A percentile compares a stretch with the other conserved stretches of the same genome.
Evolutionary conservation across 2,888 invertebrate genomes (phyloP).

Genomic region (Celastrina argiolus): DNA sequence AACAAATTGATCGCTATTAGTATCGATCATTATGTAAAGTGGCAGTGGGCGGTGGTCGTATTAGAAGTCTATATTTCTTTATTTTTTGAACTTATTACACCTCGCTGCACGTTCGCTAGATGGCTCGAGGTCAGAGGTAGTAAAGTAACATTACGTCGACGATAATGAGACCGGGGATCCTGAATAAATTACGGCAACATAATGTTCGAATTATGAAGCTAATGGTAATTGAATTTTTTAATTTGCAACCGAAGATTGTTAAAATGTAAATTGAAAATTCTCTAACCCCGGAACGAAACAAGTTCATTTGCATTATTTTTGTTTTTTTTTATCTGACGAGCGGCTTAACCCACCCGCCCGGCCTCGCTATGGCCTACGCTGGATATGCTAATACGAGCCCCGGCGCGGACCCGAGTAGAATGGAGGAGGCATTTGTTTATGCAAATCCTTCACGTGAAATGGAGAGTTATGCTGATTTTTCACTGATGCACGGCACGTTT

Average conservation of each 20-base stretch:
- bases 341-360: slow-evolving; percentile 35
- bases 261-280: slow-evolving; percentile 22
- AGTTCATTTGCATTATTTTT: slow-evolving; percentile 23
- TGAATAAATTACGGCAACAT: slow-evolving; percentile 5
- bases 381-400: slow-evolving; percentile 39
- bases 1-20: slow-evolving; percentile 5
- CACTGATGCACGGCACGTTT: slow-evolving; percentile 38
- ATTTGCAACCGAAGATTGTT: slow-evolving; percentile 17
- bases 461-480: slow-evolving; percentile 47
- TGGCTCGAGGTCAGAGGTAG: background rate
- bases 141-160: slow-evolving; percentile 4
- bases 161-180: background rate
- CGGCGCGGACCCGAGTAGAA: slow-evolving; percentile 36
- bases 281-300: slow-evolving; percentile 21
- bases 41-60: slow-evolving; percentile 2
- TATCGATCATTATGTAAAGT: slow-evolving; percentile 11
- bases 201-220: slow-evolving; percentile 8
- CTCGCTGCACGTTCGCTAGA: background rate
- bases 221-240: slow-evolving; percentile 14
- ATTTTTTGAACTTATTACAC: background rate
- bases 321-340: slow-evolving; percentile 25
- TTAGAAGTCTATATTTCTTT: slow-evolving; percentile 4
- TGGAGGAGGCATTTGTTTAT: slow-evolving; percentile 48
- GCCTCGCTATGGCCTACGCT: slow-evolving; percentile 41
- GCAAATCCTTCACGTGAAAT: slow-evolving; percentile 40